phyloP scores from a whole-genome alignment of 2,797 vertebrate species.

The Atherinosoma microstoma region DNA sequence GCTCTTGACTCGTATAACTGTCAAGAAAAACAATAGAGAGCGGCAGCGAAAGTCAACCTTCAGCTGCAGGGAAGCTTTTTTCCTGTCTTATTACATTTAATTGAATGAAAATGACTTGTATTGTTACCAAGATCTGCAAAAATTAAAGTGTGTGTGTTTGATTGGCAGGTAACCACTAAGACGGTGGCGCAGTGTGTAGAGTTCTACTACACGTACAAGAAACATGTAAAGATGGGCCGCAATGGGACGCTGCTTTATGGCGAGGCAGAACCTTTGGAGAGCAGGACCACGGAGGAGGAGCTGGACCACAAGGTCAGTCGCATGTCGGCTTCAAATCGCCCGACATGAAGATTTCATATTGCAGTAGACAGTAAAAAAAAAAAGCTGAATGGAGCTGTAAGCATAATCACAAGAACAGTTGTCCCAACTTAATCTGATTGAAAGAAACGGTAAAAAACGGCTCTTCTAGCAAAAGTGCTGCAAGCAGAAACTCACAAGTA shows the following conservation, averaged over 20 bases:
- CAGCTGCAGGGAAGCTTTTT: too few relatives aligned
- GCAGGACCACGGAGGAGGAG: conserved; percentile 87
- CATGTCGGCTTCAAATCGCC: not conserved
- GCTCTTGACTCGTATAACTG: not conserved
- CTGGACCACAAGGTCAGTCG: conserved; percentile 88
- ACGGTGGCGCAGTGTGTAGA: conserved; percentile 96
- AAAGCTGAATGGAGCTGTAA: too few relatives aligned
- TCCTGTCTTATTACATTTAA: too few relatives aligned
- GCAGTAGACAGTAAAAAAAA: too few relatives aligned
- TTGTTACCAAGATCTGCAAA: not conserved
- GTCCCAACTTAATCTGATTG: not conserved
- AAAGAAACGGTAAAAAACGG: too few relatives aligned
- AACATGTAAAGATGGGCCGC: conserved; percentile 95
- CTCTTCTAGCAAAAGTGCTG: too few relatives aligned
- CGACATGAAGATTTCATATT: not conserved
- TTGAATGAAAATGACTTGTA: not conserved
- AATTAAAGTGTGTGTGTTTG: not conserved
- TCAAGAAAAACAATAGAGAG: not conserved
- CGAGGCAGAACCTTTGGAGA: conserved; percentile 84
- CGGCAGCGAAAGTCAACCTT: not conserved
- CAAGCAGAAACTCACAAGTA: too few relatives aligned
- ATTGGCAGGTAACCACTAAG: conserved; percentile 92
- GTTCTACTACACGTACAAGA: conserved; percentile 98
- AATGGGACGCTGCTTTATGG: conserved; percentile 91
- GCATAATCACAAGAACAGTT: not conserved